Evolutionary conservation across 2,888 invertebrate genomes (phyloP), one percentile per base, ranked within the genome.

Genomic region (Masnerella sp.): DNA sequence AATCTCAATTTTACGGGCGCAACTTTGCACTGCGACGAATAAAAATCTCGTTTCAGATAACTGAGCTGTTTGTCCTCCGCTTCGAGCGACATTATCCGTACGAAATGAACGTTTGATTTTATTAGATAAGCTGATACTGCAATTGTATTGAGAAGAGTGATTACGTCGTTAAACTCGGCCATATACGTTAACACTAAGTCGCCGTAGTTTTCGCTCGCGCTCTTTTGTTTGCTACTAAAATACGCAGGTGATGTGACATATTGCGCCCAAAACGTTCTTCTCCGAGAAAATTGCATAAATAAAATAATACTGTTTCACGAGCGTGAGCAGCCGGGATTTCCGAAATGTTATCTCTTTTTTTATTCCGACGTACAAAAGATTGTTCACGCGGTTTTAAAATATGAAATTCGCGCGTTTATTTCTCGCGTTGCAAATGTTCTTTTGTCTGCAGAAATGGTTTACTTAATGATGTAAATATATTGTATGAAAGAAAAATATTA

Each of bases 21-120:
- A 28, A 45, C 28, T 25, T 43, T 42, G 22, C 22, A 36, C 14
- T 45, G 30, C 14, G 17, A 38, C 30, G 17, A 67, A 49, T 67
- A 67, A 56, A 47, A 67, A 49, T 65, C 20, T 58, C 40, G 12
- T 67, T 58, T 40, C 43, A 58, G 58, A 42, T 36, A 58, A 42
- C 58, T 15, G n/a, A 5, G n/a, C 7, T 28, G 25, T 47, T 67
- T 38, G 15, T 30, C 40, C 47, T 47, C 2, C 54, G 22, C 47
- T 45, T 38, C 54, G n/a, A 22, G 45, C 4, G 40, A 32, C 45
- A 32, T 56, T 65, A 56, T 22, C 54, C 28, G 40, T 34, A 18
- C 32, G 11, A 18, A 49, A 58, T 20, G 43, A 43, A 43, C 40
- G 43, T 36, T 52, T 59, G 43, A 59, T 68, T 58, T 59, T 59